Evolutionary conservation across 2,888 invertebrate species (phyloP), one percentile per base, ranked within the genome.

Genomic region (Aphidius colemani): DNA sequence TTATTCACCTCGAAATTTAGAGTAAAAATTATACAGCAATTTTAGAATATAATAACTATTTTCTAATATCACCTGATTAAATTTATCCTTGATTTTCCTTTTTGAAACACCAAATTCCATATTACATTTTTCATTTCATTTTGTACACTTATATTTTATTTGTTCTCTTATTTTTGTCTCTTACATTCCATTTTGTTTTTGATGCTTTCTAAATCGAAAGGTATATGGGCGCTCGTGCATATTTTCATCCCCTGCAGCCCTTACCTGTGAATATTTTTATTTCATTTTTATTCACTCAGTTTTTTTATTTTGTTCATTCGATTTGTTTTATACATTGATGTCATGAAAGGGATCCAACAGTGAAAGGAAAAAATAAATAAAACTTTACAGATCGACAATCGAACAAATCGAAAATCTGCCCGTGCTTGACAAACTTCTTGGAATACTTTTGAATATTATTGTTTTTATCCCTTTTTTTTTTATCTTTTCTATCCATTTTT

Each of bases 1-100:
- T 71, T 66, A 18, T 67, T 67, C 64, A 68, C 73, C 75, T 74
- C 75, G 73, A 75, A 71, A 40, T 30, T 13, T 18, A 61, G 70
- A 68, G 62, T 46, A 48, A 57, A 63, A 66, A 59, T 58, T 61
- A 59, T 70, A 70, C 72, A 75, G 76, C 72, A 72, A 70, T 68
- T 68, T 67, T 63, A 10, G 61, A 51, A 44, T 13, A 48, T 51
- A 39, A 50, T 59, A 57, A 45, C 41, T 45, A 53, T 53, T 55
- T 57, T 51, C 13, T 57, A 3, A 30, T 30, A 30, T 30, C 30
- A 30, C 30, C 30, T 30, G 3, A 30, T 30, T 30, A 30, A 30
- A 30, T 30, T 30, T 5, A 30, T 30, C 30, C 5, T 30, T 3
- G 1, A 5, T 1, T 18, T 18, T 18, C 2, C 2, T 18, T 30